These are phyloP conservation scores for Lordiphosa fenestrarum DNA, from an alignment of 2,888 invertebrate species.

Conservation along the genomic window DNA sequence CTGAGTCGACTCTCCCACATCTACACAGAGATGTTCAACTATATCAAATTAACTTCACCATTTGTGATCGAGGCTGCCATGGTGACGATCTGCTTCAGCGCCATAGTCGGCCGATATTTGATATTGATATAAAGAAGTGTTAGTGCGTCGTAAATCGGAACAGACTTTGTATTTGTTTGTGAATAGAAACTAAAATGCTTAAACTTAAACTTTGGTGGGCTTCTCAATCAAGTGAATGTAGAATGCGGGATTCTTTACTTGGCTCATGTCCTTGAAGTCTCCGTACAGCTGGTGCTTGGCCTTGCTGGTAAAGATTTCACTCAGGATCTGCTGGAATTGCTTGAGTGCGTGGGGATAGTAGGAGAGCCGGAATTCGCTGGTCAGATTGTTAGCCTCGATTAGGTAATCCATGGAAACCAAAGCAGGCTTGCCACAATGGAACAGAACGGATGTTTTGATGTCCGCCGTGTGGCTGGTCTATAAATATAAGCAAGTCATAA, in stretches of 20 bases:
- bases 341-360: constrained; percentile 92
- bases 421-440: constrained; percentile 87
- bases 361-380: constrained; percentile 91
- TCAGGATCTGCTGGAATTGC: constrained; percentile 86
- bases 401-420: constrained; percentile 91
- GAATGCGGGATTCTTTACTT: constrained; percentile 87
- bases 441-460: constrained; percentile 91
- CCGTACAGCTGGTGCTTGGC: constrained; percentile 88
- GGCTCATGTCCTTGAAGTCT: constrained; percentile 88
- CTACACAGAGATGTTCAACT: constrained; percentile 63
- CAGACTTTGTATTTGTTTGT: constrained; percentile 46
- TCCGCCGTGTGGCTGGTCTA: constrained; percentile 91
- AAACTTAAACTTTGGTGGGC: constrained; percentile 41
- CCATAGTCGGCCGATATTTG: constrained; percentile 70
- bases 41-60: constrained; percentile 71
- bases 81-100: constrained; percentile 71
- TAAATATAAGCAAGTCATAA: constrained; percentile 62
- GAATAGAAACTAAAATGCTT: constrained; percentile 28
- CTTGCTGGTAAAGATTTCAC: constrained; percentile 85
- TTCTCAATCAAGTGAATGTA: constrained; percentile 92
- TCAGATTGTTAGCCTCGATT: constrained; percentile 83
- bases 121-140: constrained; percentile 36
- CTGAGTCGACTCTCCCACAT: constrained; percentile 51
- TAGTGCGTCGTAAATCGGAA: constrained; percentile 5
- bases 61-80: constrained; percentile 74